phyloP scores from a whole-genome alignment of 2,113 vertebrate genomes.

The Atractosteus spatula region DNA sequence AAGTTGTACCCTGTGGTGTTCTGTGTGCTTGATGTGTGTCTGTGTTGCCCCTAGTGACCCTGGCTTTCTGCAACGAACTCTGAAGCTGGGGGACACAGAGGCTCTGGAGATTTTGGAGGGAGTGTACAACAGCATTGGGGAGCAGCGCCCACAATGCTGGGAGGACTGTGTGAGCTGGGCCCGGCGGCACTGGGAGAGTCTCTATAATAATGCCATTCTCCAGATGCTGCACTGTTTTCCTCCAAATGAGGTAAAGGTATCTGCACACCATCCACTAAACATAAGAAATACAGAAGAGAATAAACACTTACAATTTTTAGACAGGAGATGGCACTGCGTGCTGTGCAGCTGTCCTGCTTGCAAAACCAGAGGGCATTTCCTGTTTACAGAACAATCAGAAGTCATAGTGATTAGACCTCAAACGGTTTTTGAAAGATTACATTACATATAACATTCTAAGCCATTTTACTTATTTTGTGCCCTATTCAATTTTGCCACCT shows the following conservation, averaged over 20 bases:
- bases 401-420: too few species aligned
- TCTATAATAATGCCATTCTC: constrained; percentile 59
- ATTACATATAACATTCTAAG: too few species aligned
- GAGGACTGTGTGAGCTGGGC: constrained; percentile 74
- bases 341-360: constrained; percentile 22
- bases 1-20: neutral
- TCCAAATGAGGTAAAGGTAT: constrained; percentile 47
- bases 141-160: constrained; percentile 57
- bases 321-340: constrained; percentile 45
- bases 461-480: too few species aligned
- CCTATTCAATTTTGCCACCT: too few species aligned
- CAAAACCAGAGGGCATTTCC: constrained; percentile 40
- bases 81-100: constrained; percentile 34
- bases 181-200: constrained; percentile 62
- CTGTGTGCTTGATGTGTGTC: neutral
- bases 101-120: constrained; percentile 58
- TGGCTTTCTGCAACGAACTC: constrained; percentile 49
- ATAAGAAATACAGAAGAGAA: neutral
- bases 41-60: constrained; percentile 52
- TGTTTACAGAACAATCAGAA: too few species aligned
- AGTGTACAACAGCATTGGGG: constrained; percentile 50
- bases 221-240: constrained; percentile 73
- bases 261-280: neutral
- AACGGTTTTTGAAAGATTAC: too few species aligned
- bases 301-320: neutral